Evolutionary conservation across 2,888 invertebrate genomes (phyloP), one percentile per base, ranked within the genome.

Genomic region (Cataglyphis albicans): DNA sequence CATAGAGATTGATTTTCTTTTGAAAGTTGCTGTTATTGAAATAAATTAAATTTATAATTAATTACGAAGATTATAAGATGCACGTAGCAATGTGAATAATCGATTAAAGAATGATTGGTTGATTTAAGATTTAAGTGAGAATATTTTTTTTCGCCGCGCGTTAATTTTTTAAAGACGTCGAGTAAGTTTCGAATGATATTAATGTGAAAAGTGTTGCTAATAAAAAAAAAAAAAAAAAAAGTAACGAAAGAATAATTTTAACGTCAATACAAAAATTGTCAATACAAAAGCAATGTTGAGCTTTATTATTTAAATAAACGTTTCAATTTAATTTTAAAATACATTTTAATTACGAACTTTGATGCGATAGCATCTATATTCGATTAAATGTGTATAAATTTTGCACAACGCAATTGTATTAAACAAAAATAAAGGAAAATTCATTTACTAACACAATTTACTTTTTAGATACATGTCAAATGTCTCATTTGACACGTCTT

Each of bases 11-110:
- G 9, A 18, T 21, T 59, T 59, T 41, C 29, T 7, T 76, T 52
- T 52, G 5, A 38, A 12, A n/a, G 15, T 0, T 12, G 21, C 21
- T 41, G n/a, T 6, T 57, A 29, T 59, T 29, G 10, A 41, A 78
- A 70, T 32, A 6, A 80, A 72, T 59, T 10, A 9, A 72, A 44
- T 59, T 59, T 78, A 44, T 44, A 72, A 29, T 44, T 72, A 35
- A 64, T 1, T n/a, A 3, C 7, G 9, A 55, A 38, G 9, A 41
- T 25, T 29, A 9, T 67, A 65, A 25, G 18, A 29, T 21, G 38
- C 2, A 59, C 25, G 18, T 68, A 59, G 44, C 35, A 38, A 65
- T 57, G 52, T 52, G 64, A 25, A 15, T 35, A 35, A 52, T 63
- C 41, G 38, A 5, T 78, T 70, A 32, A 68, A 57, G 21, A 25